Conservation (phyloP, 37 sponge, comb jelly and placozoan species). For the Oopsacas minuta region DNA sequence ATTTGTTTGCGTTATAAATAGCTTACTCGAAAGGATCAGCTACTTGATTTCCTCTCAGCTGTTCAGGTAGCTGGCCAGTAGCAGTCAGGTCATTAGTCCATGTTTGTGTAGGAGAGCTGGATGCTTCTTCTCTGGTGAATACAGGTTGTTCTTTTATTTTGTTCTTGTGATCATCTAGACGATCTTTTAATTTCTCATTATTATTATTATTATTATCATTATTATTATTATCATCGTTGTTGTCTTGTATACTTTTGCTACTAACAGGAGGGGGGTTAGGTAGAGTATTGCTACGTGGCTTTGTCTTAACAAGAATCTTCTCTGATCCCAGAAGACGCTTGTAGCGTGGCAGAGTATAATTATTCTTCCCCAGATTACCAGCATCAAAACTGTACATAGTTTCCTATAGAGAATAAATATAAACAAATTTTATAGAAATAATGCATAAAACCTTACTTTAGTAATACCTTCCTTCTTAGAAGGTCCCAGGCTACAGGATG, state of each 20-base stretch:
- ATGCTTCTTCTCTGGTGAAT: not conserved
- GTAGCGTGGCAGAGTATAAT: not conserved
- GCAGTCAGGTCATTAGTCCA: not conserved
- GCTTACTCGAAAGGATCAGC: not conserved
- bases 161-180: not conserved
- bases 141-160: not conserved
- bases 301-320: not conserved
- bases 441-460: not conserved
- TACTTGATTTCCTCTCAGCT: not conserved
- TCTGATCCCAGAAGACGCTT: not conserved
- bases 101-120: not conserved
- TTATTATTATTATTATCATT: not conserved
- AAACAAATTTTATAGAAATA: not conserved
- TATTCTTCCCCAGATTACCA: not conserved
- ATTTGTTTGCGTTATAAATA: too few relatives aligned
- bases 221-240: not conserved
- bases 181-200: not conserved
- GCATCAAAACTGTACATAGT: not conserved
- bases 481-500: not conserved
- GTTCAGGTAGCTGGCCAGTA: not conserved
- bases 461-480: not conserved
- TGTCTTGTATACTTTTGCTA: not conserved
- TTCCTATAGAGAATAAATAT: not conserved
- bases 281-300: not conserved
- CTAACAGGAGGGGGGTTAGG: not conserved